These are phyloP conservation scores for Eledone cirrhosa DNA, from an alignment of 2,888 invertebrate species.

Conservation along the genomic window DNA sequence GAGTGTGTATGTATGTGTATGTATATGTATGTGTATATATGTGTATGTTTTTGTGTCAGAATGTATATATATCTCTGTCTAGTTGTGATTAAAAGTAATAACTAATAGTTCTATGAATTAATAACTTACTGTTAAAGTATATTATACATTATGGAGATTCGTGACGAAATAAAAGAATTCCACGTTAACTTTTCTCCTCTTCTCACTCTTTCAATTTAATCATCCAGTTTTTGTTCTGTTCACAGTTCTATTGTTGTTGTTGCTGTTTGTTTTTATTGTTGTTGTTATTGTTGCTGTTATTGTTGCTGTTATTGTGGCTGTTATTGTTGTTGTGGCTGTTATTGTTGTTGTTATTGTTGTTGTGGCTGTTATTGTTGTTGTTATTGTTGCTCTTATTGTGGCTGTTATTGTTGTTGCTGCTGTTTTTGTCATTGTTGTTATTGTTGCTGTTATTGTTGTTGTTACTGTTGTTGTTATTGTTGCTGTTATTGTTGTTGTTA, in stretches of 20 bases:
- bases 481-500: not conserved
- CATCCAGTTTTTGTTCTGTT: too few relatives aligned
- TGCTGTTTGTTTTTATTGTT: not conserved
- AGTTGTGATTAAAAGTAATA: too few relatives aligned
- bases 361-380: not conserved
- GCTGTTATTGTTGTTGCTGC: not conserved
- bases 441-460: not conserved
- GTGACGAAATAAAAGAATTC: too few relatives aligned
- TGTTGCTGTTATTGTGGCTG: not conserved
- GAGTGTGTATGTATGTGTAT: too few relatives aligned
- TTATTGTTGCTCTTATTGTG: not conserved
- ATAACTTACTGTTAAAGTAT: too few relatives aligned
- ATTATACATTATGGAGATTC: too few relatives aligned
- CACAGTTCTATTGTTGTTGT: not conserved
- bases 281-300: not conserved
- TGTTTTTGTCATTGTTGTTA: not conserved
- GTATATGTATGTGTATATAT: too few relatives aligned
- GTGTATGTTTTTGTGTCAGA: too few relatives aligned
- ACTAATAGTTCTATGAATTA: too few relatives aligned
- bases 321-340: not conserved
- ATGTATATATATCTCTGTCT: too few relatives aligned
- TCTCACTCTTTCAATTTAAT: too few relatives aligned
- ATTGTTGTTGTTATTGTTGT: not conserved
- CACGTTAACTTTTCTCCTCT: too few relatives aligned
- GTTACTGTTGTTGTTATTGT: not conserved